Evolutionary conservation across 2,888 invertebrate genomes (phyloP).

Genomic region (Eugnorisma glareosa): DNA sequence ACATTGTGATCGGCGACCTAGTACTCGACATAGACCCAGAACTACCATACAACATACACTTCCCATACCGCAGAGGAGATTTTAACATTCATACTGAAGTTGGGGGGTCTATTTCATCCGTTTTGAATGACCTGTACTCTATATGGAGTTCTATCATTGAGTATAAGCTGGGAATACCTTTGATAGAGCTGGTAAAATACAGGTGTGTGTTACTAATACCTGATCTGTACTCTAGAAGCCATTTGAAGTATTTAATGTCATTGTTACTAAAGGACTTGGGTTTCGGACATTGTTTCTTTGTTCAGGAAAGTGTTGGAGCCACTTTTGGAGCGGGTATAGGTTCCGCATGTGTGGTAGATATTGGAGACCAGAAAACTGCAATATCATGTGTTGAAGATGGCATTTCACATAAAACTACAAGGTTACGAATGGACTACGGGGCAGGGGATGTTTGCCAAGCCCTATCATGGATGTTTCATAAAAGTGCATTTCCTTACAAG

Average conservation of each 20-base stretch:
- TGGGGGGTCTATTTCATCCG: slow-evolving; percentile 96
- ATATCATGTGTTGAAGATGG: slow-evolving; percentile 99
- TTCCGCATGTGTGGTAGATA: slow-evolving; percentile 98
- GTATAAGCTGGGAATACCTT: slow-evolving; percentile 94
- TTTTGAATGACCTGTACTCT: slow-evolving; percentile 95
- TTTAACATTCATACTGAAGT: slow-evolving; percentile 95
- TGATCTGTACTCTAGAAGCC: slow-evolving; percentile 96
- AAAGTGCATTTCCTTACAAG: slow-evolving; percentile 97
- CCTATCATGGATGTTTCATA: slow-evolving; percentile 96
- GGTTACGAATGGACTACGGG: slow-evolving; percentile 96
- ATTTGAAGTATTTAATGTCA: slow-evolving; percentile 96
- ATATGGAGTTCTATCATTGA: slow-evolving; percentile 97
- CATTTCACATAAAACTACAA: slow-evolving; percentile 96
- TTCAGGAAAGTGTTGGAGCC: slow-evolving; percentile 92
- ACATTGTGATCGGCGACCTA: slow-evolving; percentile 94
- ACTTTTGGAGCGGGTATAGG: slow-evolving; percentile 89
- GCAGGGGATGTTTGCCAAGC: slow-evolving; percentile 97
- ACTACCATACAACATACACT: slow-evolving; percentile 95
- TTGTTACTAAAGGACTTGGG: slow-evolving; percentile 95
- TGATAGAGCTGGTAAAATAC: slow-evolving; percentile 93
- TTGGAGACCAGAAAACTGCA: slow-evolving; percentile 98
- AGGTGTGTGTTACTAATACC: slow-evolving; percentile 97
- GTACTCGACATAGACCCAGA: slow-evolving; percentile 93
- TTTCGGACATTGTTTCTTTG: slow-evolving; percentile 95
- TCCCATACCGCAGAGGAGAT: slow-evolving; percentile 96